phyloP scores from a whole-genome alignment of 2,888 invertebrate species.

The Heliconius sara region DNA sequence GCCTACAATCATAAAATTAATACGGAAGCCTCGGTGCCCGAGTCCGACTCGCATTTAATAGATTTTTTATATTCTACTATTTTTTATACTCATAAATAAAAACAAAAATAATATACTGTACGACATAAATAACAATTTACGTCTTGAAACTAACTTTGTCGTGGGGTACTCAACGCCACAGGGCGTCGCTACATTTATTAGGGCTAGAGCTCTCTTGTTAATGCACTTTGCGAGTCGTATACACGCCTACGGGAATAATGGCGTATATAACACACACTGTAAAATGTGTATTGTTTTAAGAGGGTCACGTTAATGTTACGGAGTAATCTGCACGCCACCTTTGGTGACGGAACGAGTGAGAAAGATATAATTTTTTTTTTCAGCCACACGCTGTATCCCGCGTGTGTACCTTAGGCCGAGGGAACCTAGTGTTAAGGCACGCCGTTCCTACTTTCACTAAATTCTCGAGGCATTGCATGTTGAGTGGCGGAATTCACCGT shows the following conservation, averaged over 20 bases:
- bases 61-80: neutral
- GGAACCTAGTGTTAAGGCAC: too few relatives aligned
- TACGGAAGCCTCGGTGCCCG: too few relatives aligned
- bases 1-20: too few relatives aligned
- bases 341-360: neutral
- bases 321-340: neutral
- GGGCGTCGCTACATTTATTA: constrained; percentile 54
- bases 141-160: constrained; percentile 48
- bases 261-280: constrained; percentile 37
- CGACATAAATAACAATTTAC: constrained; percentile 55
- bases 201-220: constrained; percentile 65
- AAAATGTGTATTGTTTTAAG: constrained; percentile 35
- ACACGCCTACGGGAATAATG: constrained; percentile 48
- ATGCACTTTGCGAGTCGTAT: constrained; percentile 64
- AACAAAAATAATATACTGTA: constrained; percentile 36
- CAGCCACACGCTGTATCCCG: too few relatives aligned
- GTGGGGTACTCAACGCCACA: constrained; percentile 47
- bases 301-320: constrained; percentile 27
- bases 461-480: too few relatives aligned
- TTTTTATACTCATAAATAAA: neutral
- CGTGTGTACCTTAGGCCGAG: too few relatives aligned
- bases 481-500: too few relatives aligned
- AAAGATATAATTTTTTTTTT: neutral
- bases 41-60: too few relatives aligned
- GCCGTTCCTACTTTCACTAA: too few relatives aligned